Percentiles rank a stretch among this genome's conserved stretches.
phyloP scores from a whole-genome alignment of 1,140 invertebrate species.

The Achroia grisella region DNA sequence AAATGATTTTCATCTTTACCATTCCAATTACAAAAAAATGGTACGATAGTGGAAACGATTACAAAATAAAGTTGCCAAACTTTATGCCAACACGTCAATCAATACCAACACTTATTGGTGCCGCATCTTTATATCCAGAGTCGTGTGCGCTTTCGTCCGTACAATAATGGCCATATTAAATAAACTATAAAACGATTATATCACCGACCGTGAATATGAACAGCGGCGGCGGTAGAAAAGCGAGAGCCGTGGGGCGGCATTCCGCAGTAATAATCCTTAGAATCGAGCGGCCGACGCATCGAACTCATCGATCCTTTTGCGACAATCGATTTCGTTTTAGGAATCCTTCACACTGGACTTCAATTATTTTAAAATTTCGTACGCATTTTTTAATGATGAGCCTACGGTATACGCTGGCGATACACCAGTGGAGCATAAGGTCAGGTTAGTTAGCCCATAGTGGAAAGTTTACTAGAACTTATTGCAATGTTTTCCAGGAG shows the following conservation, averaged over 20 bases:
- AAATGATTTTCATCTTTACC: too few species aligned
- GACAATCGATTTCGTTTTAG: conserved; percentile 24
- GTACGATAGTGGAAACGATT: neutral
- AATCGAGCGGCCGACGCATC: conserved; percentile 23
- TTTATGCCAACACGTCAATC: neutral
- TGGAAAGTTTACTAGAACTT: too few species aligned
- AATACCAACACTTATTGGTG: neutral
- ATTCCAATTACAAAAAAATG: too few species aligned
- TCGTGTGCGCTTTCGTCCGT: neutral
- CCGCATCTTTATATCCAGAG: neutral
- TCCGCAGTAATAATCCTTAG: conserved; percentile 62
- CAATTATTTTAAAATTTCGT: neutral
- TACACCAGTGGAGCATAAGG: too few species aligned
- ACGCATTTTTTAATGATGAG: neutral
- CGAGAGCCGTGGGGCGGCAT: conserved; percentile 56
- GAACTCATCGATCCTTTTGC: conserved; percentile 26
- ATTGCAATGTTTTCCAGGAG: too few species aligned
- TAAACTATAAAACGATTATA: conserved; percentile 42
- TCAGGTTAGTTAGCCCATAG: too few species aligned
- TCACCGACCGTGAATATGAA: conserved; percentile 15
- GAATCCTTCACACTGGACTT: neutral
- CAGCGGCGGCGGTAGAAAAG: conserved; percentile 33
- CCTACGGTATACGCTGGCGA: too few species aligned
- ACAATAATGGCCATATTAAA: conserved; percentile 33
- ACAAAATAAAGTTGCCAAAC: neutral